Conservation (phyloP, 2,113 vertebrate species). For the Notarius quadriscutis region DNA sequence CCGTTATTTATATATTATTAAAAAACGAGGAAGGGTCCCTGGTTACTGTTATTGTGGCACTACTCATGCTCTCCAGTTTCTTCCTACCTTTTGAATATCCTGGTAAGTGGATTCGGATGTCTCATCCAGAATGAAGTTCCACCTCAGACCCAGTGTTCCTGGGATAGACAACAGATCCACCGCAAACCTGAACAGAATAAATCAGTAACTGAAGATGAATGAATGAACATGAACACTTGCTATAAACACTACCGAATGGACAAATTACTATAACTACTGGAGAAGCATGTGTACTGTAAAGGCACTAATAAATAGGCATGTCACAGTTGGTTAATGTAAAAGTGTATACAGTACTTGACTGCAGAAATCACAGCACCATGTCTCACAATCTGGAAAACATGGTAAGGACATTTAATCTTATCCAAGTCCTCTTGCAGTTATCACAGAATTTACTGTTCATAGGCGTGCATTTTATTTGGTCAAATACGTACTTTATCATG, state of each 20-base stretch:
- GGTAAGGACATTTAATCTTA: neutral
- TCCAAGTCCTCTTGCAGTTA: neutral
- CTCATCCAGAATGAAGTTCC: neutral
- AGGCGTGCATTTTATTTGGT: neutral
- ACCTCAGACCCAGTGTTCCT: neutral
- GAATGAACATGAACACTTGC: neutral
- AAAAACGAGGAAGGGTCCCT: neutral
- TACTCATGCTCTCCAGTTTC: neutral
- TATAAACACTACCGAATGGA: neutral
- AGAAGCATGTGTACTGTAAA: neutral
- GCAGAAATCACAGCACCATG: neutral
- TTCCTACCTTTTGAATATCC: neutral
- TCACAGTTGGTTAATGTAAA: neutral
- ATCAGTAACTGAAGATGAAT: neutral
- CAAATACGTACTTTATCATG: conserved; percentile 31
- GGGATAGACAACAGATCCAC: neutral
- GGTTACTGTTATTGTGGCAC: neutral
- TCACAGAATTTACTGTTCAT: neutral
- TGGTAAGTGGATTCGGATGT: neutral
- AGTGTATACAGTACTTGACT: neutral
- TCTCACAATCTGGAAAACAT: neutral
- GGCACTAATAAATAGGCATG: neutral
- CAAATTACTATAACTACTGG: neutral
- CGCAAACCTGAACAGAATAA: neutral
- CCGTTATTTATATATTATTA: neutral